Evolutionary conservation across 2,113 vertebrate genomes (phyloP).

Genomic region (Paramormyrops kingsleyae): DNA sequence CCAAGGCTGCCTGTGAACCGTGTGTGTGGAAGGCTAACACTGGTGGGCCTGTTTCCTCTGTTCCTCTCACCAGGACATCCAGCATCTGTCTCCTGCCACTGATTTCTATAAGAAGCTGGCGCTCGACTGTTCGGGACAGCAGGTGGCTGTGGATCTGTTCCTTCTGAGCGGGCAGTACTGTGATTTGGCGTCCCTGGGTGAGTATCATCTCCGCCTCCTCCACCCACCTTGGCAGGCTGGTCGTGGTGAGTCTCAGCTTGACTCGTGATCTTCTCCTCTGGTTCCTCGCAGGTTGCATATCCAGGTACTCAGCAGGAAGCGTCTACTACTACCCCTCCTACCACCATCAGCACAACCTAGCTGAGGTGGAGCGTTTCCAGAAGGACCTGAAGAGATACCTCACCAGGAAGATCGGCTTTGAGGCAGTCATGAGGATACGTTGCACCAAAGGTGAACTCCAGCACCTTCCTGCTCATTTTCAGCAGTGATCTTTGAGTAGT

Average conservation of each 20-base stretch:
- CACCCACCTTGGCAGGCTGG: too few species aligned
- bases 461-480: not conserved
- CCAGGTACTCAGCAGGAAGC: constrained; percentile 88
- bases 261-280: not conserved
- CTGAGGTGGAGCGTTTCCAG: constrained; percentile 82
- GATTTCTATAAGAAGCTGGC: constrained; percentile 98
- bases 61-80: constrained; percentile 69
- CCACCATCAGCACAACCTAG: constrained; percentile 84
- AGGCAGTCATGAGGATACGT: constrained; percentile 96
- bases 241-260: not conserved
- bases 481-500: not conserved
- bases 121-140: constrained; percentile 94
- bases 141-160: constrained; percentile 92
- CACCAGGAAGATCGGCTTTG: constrained; percentile 91
- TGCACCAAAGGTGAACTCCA: constrained; percentile 82
- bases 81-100: constrained; percentile 82
- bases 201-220: constrained; percentile 19
- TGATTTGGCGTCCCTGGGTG: constrained; percentile 88
- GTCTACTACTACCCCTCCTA: constrained; percentile 90
- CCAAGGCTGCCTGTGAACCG: not conserved
- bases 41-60: not conserved
- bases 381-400: constrained; percentile 89
- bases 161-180: constrained; percentile 89
- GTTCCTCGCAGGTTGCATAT: constrained; percentile 79
- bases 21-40: not conserved